Percentiles rank a stretch among this genome's conserved stretches.
phyloP scores from a whole-genome alignment of 2,113 vertebrate genomes.

The Empidonax traillii region DNA sequence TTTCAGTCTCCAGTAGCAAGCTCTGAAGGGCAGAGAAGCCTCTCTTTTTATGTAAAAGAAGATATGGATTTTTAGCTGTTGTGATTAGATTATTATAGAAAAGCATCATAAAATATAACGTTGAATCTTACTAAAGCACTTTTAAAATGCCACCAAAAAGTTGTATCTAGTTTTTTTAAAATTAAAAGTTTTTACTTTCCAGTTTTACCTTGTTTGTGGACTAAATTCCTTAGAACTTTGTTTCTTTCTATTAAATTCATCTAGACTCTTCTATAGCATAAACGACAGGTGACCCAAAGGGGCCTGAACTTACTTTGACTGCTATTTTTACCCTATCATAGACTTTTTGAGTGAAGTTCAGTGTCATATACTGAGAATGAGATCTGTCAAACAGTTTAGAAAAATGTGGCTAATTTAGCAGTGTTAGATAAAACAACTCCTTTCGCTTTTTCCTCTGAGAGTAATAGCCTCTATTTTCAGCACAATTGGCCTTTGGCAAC shows the following conservation, averaged over 20 bases:
- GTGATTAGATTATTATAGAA: not conserved
- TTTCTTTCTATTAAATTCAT: not conserved
- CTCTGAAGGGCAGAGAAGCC: not conserved
- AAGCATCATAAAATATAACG: not conserved
- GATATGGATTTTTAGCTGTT: not conserved
- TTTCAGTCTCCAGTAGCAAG: not conserved
- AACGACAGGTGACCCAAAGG: not conserved
- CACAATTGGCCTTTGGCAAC: conserved; percentile 51
- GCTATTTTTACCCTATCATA: not conserved
- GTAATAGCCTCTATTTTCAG: conserved; percentile 55
- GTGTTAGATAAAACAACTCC: conserved; percentile 32
- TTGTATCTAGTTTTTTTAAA: not conserved
- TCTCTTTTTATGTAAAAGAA: not conserved
- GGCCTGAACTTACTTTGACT: conserved; percentile 1
- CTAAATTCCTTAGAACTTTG: not conserved
- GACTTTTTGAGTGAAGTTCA: conserved; percentile 11
- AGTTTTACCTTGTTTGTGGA: not conserved
- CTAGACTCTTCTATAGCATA: not conserved
- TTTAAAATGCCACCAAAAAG: not conserved
- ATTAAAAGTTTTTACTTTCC: not conserved
- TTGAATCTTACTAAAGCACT: not conserved
- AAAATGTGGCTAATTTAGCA: conserved; percentile 46
- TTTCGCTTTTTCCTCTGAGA: not conserved
- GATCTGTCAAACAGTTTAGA: conserved; percentile 43
- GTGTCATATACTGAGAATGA: conserved; percentile 9